Evolutionary conservation across 2,888 invertebrate genomes (phyloP), one percentile per base, ranked within the genome.

Genomic region (Tortricodes alternella): DNA sequence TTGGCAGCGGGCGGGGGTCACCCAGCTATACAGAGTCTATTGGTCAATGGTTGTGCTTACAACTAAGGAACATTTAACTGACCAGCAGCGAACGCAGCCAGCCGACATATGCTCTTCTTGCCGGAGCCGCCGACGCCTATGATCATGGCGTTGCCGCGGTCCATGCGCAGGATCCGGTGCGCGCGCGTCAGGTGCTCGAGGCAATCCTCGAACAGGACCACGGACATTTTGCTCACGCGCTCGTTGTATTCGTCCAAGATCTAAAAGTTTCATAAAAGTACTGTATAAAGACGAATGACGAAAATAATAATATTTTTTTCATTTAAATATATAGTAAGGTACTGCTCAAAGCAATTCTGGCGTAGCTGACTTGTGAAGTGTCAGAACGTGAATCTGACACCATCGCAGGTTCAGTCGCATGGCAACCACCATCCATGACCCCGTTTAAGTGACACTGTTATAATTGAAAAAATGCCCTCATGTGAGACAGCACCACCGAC

Each of bases 101-200:
- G 90, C 46, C 92, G 92, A 15, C 96, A 95, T 16, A 98, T 92
- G 61, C 94, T 94, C 71, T 95, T 94, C 83, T 98, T 98, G 15
- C 98, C 98, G 67, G 96, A 94, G 15, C 98, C 98, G 1, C 97
- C 97, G 1, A 97, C 96, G 7, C 98, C 98, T 9, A 98, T 94
- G 34, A 98, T 87, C 82, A 98, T 91, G 3, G 95, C 93, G 76
- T 98, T 96, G 0, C 97, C 97, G 62, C 94, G 87, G 72, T 95
- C 93, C 93, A 97, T 94, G 62, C 98, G 92, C 59, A 98, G 87
- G 0, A 95, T 94, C 16, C 98, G 94, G 68, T 98, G 97, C 8
- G 97, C 93, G 39, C 98, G 92, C 0, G 97, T 98, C 71, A 98
- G 78, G 80, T 98, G 98, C 74, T 98, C 97, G 46, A 98, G 83